Conservation (phyloP, 1,140 invertebrate genomes). For the Drusus annulatus region DNA sequence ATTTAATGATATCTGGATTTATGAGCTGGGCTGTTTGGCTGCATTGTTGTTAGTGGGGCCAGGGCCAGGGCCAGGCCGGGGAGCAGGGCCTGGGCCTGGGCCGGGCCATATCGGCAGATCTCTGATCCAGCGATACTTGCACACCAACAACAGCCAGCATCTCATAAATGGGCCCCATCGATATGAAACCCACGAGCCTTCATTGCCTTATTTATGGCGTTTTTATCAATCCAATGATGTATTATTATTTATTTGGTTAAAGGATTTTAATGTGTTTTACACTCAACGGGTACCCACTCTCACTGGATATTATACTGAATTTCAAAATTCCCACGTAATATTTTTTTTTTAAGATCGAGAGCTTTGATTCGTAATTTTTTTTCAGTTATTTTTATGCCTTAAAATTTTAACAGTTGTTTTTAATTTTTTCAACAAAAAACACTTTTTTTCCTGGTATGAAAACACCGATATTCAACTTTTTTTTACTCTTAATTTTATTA, state of each 20-base stretch:
- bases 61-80: neutral
- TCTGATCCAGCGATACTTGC: conserved; percentile 7
- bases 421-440: too few relatives aligned
- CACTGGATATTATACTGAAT: too few relatives aligned
- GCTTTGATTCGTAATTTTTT: too few relatives aligned
- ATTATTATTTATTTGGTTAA: neutral
- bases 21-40: conserved; percentile 20
- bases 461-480: too few relatives aligned
- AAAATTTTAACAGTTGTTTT: too few relatives aligned
- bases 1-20: conserved; percentile 51
- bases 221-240: conserved; percentile 38
- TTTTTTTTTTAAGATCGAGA: too few relatives aligned
- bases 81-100: neutral
- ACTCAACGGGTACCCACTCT: too few relatives aligned
- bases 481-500: too few relatives aligned
- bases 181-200: conserved; percentile 12
- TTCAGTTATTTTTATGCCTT: too few relatives aligned
- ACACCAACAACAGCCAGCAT: neutral
- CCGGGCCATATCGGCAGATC: neutral
- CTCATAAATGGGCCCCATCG: conserved; percentile 42
- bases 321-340: too few relatives aligned
- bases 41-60: neutral
- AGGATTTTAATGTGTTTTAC: too few relatives aligned
- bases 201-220: conserved; percentile 43
- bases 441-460: too few relatives aligned